phyloP scores from a whole-genome alignment of 53 echinoderm and acorn worm genomes.

The Pentamera pediparva region DNA sequence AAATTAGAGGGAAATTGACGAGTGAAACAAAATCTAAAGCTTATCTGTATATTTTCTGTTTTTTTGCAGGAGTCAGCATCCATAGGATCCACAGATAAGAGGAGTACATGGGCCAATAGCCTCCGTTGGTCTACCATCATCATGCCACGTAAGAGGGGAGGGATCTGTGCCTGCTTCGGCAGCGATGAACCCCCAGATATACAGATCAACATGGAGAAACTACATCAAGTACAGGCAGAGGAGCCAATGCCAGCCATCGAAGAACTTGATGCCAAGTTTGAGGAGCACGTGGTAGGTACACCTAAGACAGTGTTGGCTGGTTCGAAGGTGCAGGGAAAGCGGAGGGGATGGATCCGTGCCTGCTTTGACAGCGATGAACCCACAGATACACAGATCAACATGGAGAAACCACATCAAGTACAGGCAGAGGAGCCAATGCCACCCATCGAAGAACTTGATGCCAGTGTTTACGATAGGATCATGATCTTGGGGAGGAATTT shows the following conservation, averaged over 20 bases:
- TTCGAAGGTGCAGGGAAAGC: neutral
- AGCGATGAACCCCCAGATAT: constrained; percentile 94
- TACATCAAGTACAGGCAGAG: constrained; percentile 77
- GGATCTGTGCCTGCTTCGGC: constrained; percentile 86
- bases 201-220: constrained; percentile 63
- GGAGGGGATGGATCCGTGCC: neutral
- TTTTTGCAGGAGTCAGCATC: no score
- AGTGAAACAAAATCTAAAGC: no score
- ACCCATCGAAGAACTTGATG: constrained; percentile 86
- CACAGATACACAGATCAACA: neutral
- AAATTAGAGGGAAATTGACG: no score
- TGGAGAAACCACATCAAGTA: constrained; percentile 56
- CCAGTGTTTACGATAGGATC: no score
- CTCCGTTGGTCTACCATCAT: constrained; percentile 36
- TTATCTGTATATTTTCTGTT: no score
- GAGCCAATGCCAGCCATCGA: constrained; percentile 94
- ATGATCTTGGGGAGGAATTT: no score
- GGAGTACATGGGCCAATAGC: constrained; percentile 23
- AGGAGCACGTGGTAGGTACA: constrained; percentile 86
- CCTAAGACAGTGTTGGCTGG: neutral
- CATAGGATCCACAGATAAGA: no score
- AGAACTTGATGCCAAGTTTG: constrained; percentile 89
- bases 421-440: constrained; percentile 90
- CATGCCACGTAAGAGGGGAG: constrained; percentile 94
- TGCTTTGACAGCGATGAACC: no score